Evolutionary conservation across 2,888 invertebrate genomes (phyloP), one percentile per base, ranked within the genome.

Genomic region (Drosophila tripunctata): DNA sequence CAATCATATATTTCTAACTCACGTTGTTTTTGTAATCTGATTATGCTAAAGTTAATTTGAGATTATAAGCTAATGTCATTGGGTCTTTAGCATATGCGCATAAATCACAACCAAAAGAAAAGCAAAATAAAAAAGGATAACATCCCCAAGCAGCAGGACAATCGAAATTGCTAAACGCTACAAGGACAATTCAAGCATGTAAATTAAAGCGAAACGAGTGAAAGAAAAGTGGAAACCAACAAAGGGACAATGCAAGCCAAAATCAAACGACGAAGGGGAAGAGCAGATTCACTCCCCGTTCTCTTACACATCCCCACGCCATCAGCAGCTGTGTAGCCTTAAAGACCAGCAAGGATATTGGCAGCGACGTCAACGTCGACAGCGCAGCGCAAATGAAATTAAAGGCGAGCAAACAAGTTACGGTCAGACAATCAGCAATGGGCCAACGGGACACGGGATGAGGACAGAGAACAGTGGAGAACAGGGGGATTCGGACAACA

Each of bases 371-470:
- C 62, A 56, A 64, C 67, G 24, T 14, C 41, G 24, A 43, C 14
- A 10, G 76, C 19, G 52, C 38, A 36, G 75, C 87, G 75, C 87
- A 89, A 88, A 88, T 88, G 86, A 89, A 89, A 89, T 88, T 88
- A 89, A 88, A 88, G 88, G 83, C 88, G 88, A 87, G 87, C 87
- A 88, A 89, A 88, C 88, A 89, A 89, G 88, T 89, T 83, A 83
- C 83, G 83, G 83, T 85, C 83, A 83, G 82, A 82, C 87, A 82
- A 87, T 84, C 81, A 82, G 84, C 69, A 80, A 50, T 64, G 73
- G 77, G 67, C 73, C 67, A 88, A 87, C 79, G 81, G 78, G 78
- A 80, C 86, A 73, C 74, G 71, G 70, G 70, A 73, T 76, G 76
- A 73, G 79, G 76, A 77, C 72, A 77, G 74, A 66, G 72, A 68